These are phyloP conservation scores for Dione juno DNA, from an alignment of 2,888 invertebrate genomes.

Conservation along the genomic window DNA sequence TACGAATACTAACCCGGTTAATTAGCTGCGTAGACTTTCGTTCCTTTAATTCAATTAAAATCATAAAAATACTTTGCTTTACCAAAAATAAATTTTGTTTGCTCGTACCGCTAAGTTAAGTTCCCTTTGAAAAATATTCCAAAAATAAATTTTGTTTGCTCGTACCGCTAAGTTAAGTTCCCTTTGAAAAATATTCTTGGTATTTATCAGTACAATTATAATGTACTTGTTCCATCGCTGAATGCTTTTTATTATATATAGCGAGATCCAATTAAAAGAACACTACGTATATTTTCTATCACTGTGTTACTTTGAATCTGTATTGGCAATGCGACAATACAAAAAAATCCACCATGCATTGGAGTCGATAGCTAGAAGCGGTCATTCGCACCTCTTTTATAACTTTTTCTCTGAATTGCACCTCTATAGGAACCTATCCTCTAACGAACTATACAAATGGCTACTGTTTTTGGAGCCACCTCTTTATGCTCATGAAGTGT, in stretches of 20 bases:
- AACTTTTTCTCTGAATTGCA: conserved; percentile 66
- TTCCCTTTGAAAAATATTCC: conserved; percentile 15
- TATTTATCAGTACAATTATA: not conserved
- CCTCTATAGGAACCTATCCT: conserved; percentile 53
- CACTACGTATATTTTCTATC: not conserved
- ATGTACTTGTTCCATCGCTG: not conserved
- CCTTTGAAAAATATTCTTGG: conserved; percentile 7
- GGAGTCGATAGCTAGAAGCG: conserved; percentile 59
- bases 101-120: not conserved
- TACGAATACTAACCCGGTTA: conserved; percentile 45
- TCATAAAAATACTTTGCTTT: conserved; percentile 19
- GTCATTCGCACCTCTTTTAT: conserved; percentile 55
- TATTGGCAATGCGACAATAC: conserved; percentile 45
- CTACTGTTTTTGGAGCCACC: conserved; percentile 38
- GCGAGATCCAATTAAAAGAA: not conserved
- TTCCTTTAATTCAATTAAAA: conserved; percentile 33
- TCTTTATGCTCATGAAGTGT: conserved; percentile 28
- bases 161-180: not conserved
- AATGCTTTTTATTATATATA: not conserved
- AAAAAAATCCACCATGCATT: conserved; percentile 49
- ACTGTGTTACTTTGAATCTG: conserved; percentile 43
- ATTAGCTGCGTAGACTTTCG: conserved; percentile 36
- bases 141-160: not conserved
- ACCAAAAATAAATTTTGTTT: not conserved
- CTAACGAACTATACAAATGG: conserved; percentile 59